These are phyloP conservation scores for Cyprinodon tularosa DNA, from an alignment of 2,113 vertebrate species.

Conservation along the genomic window DNA sequence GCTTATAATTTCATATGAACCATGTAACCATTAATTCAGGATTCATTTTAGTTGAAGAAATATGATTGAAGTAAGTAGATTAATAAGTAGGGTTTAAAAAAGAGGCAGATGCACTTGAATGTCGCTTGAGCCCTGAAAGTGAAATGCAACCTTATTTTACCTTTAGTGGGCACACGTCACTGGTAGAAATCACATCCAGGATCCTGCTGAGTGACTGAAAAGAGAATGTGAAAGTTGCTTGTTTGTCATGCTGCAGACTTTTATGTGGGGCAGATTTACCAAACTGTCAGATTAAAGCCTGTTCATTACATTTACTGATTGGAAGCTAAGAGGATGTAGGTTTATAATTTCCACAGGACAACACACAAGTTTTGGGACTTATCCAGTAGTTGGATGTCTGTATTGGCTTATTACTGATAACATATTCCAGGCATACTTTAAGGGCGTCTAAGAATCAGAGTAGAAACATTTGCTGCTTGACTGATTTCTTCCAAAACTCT, in stretches of 20 bases:
- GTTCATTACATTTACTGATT: too few species aligned
- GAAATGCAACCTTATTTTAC: not conserved
- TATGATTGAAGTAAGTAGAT: slow-evolving; percentile 1
- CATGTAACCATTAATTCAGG: slow-evolving; percentile 7
- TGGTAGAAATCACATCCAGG: not conserved
- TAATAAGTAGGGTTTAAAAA: not conserved
- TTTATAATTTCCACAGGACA: not conserved
- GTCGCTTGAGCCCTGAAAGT: not conserved
- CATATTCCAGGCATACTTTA: not conserved
- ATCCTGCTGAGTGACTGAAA: not conserved
- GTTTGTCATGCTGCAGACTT: not conserved
- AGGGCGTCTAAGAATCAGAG: too few species aligned
- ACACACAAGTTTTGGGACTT: not conserved
- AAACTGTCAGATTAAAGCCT: not conserved
- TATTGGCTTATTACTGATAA: not conserved
- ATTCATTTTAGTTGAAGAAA: slow-evolving; percentile 8
- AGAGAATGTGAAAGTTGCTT: not conserved
- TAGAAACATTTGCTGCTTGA: too few species aligned
- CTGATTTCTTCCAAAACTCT: too few species aligned
- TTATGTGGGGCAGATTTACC: not conserved
- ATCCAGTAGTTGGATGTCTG: not conserved
- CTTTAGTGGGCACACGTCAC: not conserved
- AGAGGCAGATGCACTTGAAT: not conserved
- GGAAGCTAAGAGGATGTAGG: not conserved
- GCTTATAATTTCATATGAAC: slow-evolving; percentile 40